Evolutionary conservation across 2,113 vertebrate genomes (phyloP).

Genomic region (Phaethon lepturus): DNA sequence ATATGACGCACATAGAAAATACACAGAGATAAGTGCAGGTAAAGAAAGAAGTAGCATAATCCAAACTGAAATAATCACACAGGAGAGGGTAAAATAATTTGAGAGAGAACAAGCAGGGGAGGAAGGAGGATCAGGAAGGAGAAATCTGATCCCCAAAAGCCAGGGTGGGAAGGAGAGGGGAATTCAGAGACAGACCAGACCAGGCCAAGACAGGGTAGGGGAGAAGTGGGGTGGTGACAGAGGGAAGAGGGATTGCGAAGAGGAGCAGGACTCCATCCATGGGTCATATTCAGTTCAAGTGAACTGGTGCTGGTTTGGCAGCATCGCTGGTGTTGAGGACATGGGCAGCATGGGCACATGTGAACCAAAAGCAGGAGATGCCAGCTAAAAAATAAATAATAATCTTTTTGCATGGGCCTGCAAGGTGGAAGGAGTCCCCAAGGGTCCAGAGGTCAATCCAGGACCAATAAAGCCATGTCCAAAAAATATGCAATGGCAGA

Average conservation of each 20-base stretch:
- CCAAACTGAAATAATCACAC: not conserved
- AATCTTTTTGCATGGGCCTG: not conserved
- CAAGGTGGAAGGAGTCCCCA: not conserved
- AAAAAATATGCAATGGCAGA: not conserved
- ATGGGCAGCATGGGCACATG: not conserved
- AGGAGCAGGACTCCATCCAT: not conserved
- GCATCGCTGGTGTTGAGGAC: not conserved
- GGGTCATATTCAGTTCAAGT: not conserved
- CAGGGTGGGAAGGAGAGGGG: not conserved
- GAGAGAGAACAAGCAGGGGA: not conserved
- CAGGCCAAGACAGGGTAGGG: not conserved
- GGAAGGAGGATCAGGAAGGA: not conserved
- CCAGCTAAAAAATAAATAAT: not conserved
- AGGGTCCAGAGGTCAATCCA: not conserved
- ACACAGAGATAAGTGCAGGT: not conserved
- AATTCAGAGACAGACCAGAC: not conserved
- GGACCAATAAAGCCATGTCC: not conserved
- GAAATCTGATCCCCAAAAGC: not conserved
- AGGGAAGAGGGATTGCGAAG: not conserved
- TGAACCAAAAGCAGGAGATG: not conserved
- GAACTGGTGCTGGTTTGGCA: not conserved
- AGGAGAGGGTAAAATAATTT: not conserved
- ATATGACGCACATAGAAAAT: not conserved
- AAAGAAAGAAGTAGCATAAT: constrained; percentile 12
- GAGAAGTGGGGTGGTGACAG: not conserved